Percentiles rank a stretch among this genome's conserved stretches.
phyloP scores from a whole-genome alignment of 2,797 vertebrate species.

The Acanthornis magna region DNA sequence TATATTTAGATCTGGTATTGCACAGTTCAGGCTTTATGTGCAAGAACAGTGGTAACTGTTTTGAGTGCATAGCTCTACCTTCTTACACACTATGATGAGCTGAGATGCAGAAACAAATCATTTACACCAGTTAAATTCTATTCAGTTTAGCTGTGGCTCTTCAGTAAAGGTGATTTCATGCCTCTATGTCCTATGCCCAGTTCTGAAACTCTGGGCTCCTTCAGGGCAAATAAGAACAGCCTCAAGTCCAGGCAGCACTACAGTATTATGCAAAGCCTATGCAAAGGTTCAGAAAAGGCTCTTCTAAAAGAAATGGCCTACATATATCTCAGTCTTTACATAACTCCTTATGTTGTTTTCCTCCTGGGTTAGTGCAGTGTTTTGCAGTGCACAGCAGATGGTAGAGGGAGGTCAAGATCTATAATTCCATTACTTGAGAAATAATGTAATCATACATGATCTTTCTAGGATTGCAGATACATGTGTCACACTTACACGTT shows the following conservation, averaged over 20 bases:
- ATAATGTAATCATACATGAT: constrained; percentile 1
- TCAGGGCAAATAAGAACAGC: not conserved
- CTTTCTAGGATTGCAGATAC: not conserved
- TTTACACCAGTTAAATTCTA: not conserved
- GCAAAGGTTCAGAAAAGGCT: not conserved
- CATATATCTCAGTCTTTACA: not conserved
- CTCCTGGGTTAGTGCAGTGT: not conserved
- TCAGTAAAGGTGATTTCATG: not conserved
- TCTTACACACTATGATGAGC: not conserved
- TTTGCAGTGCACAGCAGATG: constrained; percentile 29
- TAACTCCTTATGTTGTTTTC: not conserved
- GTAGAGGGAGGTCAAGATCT: constrained; percentile 28
- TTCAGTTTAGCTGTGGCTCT: not conserved
- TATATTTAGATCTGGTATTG: not conserved
- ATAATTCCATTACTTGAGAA: constrained; percentile 18
- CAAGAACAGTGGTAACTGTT: not conserved
- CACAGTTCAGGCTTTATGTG: not conserved
- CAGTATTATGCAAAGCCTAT: not conserved
- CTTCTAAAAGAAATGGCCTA: not conserved
- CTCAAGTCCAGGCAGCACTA: not conserved
- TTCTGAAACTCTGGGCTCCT: not conserved
- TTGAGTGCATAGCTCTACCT: not conserved
- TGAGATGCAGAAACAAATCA: not conserved
- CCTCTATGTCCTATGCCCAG: not conserved
- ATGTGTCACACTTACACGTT: not conserved